Percentiles rank a stretch among this genome's conserved stretches.
phyloP scores from a whole-genome alignment of 2,888 invertebrate species.

The Cactoblastis cactorum region DNA sequence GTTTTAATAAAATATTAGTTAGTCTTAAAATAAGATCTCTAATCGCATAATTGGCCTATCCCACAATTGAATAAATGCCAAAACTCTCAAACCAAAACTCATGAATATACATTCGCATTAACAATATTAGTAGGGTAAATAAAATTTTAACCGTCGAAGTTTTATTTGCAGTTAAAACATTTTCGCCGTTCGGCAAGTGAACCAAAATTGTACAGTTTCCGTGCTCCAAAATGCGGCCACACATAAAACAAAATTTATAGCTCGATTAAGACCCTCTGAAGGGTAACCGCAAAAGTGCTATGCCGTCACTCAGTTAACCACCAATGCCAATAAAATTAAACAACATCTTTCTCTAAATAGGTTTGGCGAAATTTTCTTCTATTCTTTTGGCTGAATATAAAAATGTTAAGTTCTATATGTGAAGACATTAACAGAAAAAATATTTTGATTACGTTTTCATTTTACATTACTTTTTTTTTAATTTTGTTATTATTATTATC shows the following conservation, averaged over 20 bases:
- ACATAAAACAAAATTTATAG: slow-evolving; percentile 66
- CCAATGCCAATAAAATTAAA: slow-evolving; percentile 44
- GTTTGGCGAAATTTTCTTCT: neutral
- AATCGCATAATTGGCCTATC: too few relatives aligned
- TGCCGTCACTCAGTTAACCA: slow-evolving; percentile 54
- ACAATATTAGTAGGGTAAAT: neutral
- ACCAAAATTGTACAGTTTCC: slow-evolving; percentile 10
- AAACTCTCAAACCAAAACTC: too few relatives aligned
- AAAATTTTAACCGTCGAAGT: neutral
- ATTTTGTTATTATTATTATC: too few relatives aligned
- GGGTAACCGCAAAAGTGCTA: slow-evolving; percentile 57
- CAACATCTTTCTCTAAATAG: slow-evolving; percentile 23
- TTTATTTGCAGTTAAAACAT: neutral
- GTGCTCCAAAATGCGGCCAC: slow-evolving; percentile 35
- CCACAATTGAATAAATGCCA: too few relatives aligned
- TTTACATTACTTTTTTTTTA: too few relatives aligned
- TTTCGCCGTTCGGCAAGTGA: neutral
- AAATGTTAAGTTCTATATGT: too few relatives aligned
- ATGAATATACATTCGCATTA: too few relatives aligned
- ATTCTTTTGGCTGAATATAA: too few relatives aligned
- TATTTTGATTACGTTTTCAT: too few relatives aligned
- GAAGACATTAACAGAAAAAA: too few relatives aligned
- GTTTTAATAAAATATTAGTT: too few relatives aligned
- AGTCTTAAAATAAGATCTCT: too few relatives aligned
- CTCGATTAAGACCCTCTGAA: slow-evolving; percentile 61